Evolutionary conservation across 2,888 invertebrate genomes (phyloP), one percentile per base, ranked within the genome.

Genomic region (Sphaeridia pumilis): DNA sequence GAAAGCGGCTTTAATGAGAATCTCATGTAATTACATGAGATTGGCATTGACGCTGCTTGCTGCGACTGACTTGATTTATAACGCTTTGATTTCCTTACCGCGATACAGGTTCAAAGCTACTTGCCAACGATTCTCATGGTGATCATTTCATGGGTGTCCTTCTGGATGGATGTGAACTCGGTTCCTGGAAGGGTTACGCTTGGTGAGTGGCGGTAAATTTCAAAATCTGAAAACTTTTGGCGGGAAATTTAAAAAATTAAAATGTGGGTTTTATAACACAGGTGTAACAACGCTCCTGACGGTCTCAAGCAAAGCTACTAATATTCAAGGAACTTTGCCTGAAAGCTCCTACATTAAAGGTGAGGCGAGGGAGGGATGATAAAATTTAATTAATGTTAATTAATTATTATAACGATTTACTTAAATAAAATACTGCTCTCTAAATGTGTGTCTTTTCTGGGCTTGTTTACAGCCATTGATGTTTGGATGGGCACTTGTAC

Each of bases 141-240:
- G 24, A 74, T 75, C 51, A 76, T 76, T 49, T 75, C 75, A 2
- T 76, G 76, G 76, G 74, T 75, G 48, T 72, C 72, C 43, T 75
- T 75, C 66, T 75, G 75, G 75, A 71, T 75, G 70, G 75, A 75
- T 61, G 75, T 75, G 5, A 74, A 75, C 61, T 74, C 75, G 0
- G 74, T 75, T 25, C 75, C 75, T 1, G 75, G 74, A 7, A 62
- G 75, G 12, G 74, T 75, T 22, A 73, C 73, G 5, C 67, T 74
- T 4, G 74, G 74, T 14, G 10, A 72, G 73, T 4, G 26, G 25
- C 24, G 3, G 14, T 22, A 35, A 24, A 26, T 47, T 24, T 20
- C 35, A 24, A 24, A 12, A 22, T 14, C 10, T 14, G n/a, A 17
- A 10, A 14, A 31, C 31, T 14, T 10, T 14, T 14, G 14, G 31